Percentiles rank a stretch among this genome's conserved stretches.
These are phyloP conservation scores for Tachystola acroxantha DNA, from an alignment of 2,888 invertebrate species.

Conservation along the genomic window DNA sequence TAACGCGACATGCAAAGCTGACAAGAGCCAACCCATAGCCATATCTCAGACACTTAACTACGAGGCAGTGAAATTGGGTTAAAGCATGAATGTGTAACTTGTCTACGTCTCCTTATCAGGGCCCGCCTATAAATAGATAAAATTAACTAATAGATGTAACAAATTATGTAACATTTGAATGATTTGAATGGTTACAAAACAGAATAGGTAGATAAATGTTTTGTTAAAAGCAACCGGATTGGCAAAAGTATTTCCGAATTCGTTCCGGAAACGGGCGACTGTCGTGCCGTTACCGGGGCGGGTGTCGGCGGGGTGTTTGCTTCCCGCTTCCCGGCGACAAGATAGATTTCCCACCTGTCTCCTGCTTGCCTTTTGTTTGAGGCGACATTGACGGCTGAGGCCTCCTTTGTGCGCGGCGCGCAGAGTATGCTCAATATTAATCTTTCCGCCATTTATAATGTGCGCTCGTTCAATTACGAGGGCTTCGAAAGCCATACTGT, in stretches of 20 bases:
- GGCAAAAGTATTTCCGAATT: too few relatives aligned
- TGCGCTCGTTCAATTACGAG: too few relatives aligned
- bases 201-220: too few relatives aligned
- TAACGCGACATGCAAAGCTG: conserved; percentile 1
- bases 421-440: not conserved
- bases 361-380: not conserved
- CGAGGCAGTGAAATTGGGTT: not conserved
- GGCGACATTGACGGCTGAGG: not conserved
- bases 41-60: conserved; percentile 1
- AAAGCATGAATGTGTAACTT: not conserved
- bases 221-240: too few relatives aligned
- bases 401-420: not conserved
- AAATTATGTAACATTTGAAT: too few relatives aligned
- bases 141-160: too few relatives aligned
- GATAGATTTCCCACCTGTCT: not conserved
- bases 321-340: not conserved
- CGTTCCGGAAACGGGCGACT: not conserved
- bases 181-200: too few relatives aligned
- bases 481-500: too few relatives aligned
- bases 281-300: not conserved
- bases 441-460: too few relatives aligned
- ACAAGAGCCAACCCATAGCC: not conserved
- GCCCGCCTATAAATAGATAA: not conserved
- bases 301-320: not conserved
- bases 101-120: not conserved